Evolutionary conservation across 1,140 invertebrate genomes (phyloP), one percentile per base, ranked within the genome.

Genomic region (Brachionus calyciflorus): DNA sequence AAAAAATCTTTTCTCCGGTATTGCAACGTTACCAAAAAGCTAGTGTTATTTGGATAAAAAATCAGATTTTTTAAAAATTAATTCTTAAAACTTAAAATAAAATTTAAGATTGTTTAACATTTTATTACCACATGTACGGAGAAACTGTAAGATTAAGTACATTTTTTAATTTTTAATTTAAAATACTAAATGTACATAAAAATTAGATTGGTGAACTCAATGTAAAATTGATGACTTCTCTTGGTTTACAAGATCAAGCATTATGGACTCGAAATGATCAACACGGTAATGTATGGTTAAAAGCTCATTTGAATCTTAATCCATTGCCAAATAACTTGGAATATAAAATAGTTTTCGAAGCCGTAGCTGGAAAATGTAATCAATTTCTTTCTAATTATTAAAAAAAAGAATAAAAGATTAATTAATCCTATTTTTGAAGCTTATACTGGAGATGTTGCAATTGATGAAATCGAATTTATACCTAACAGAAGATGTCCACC

Each of bases 381-480:
- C n/a, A n/a, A n/a, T n/a, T n/a, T n/a, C n/a, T n/a, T n/a, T n/a
- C n/a, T n/a, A n/a, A n/a, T n/a, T n/a, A n/a, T n/a, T n/a, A n/a
- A n/a, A n/a, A n/a, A n/a, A n/a, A n/a, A n/a, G n/a, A n/a, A n/a
- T n/a, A n/a, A n/a, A n/a, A n/a, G n/a, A n/a, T n/a, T n/a, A n/a
- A n/a, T n/a, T n/a, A n/a, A n/a, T n/a, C n/a, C n/a, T n/a, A n/a
- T 37, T 5, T 60, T 60, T 33, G 7, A 40, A 60, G 55, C 55
- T 37, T 60, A 60, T 28, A 60, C 28, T 17, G 60, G 60, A 44
- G 60, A 65, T 12, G 60, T 65, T 14, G 60, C 60, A 3, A 65
- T 65, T 4, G 60, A 65, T n/a, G 60, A 65, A 28, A 44, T 65
- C 1, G 60, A 65, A 65, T 65, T 65, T 44, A 37, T 63, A n/a